These are phyloP conservation scores for Diarsia rubi DNA, from an alignment of 2,888 invertebrate genomes.

Conservation along the genomic window DNA sequence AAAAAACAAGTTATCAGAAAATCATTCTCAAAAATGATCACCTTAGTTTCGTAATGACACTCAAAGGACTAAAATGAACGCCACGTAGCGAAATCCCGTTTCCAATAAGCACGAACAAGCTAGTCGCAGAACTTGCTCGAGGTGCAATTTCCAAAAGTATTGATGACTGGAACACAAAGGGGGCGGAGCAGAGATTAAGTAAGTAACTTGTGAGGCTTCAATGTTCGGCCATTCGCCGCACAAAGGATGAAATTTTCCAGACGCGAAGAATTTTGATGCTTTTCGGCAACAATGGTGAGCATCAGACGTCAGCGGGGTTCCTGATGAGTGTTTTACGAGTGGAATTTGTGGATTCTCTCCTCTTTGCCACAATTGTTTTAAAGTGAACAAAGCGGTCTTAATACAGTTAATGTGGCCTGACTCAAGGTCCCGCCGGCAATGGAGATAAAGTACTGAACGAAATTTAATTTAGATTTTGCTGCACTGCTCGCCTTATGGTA, in stretches of 20 bases:
- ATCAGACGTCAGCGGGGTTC: constrained; percentile 76
- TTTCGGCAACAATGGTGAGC: constrained; percentile 78
- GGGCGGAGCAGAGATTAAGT: constrained; percentile 83
- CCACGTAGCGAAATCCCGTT: constrained; percentile 41
- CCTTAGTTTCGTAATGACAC: constrained; percentile 12
- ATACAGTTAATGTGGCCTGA: constrained; percentile 75
- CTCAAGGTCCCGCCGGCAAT: constrained; percentile 68
- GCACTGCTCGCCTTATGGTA: constrained; percentile 39
- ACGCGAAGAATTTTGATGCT: constrained; percentile 83
- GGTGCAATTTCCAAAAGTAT: constrained; percentile 84
- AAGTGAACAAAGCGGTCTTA: constrained; percentile 72
- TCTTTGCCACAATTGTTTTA: constrained; percentile 79
- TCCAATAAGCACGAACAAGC: constrained; percentile 69
- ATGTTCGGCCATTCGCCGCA: constrained; percentile 77
- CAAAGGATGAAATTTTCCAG: constrained; percentile 84
- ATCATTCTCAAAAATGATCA: neutral
- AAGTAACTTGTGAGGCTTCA: constrained; percentile 84
- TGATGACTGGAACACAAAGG: constrained; percentile 84
- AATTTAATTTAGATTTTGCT: constrained; percentile 70
- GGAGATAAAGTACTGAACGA: constrained; percentile 70
- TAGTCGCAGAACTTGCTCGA: constrained; percentile 70
- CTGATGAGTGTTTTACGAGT: constrained; percentile 81
- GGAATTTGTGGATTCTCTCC: constrained; percentile 75
- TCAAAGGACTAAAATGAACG: constrained; percentile 34
- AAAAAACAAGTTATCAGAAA: neutral